Evolutionary conservation across 92 coral and sea anemone genomes (phyloP).

Genomic region (Diadumene lineata): DNA sequence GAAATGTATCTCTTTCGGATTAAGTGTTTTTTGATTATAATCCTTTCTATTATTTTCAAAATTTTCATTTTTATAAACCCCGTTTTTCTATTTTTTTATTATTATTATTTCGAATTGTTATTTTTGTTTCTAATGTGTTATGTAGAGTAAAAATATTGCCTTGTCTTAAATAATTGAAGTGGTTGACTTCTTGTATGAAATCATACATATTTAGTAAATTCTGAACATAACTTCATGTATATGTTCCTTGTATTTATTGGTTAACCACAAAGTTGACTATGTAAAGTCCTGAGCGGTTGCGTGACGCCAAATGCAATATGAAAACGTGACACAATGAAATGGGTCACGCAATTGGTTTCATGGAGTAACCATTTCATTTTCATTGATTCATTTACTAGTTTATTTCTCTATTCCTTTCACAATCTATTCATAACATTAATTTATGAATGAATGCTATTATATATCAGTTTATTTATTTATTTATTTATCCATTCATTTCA

Average conservation of each 20-base stretch:
- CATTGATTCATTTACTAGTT: no score
- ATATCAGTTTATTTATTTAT: background rate
- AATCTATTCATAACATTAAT: no score
- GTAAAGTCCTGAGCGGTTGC: background rate
- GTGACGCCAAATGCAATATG: constrained; percentile 3
- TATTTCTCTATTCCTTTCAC: no score
- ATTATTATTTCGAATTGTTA: background rate
- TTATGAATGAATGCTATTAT: no score
- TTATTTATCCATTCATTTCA: background rate
- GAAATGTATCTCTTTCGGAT: background rate
- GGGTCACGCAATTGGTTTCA: no score
- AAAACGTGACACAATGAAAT: background rate
- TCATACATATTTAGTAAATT: background rate
- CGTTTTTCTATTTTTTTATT: background rate
- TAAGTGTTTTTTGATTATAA: background rate
- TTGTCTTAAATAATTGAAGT: background rate
- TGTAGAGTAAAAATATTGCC: background rate
- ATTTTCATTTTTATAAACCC: no score
- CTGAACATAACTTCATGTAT: background rate
- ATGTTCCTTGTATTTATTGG: background rate
- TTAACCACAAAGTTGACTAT: background rate
- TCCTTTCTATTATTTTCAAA: no score
- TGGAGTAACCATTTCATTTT: no score
- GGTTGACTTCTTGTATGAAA: background rate
- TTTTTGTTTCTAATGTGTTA: background rate